Conservation (phyloP, 2,888 invertebrate genomes). For the Eubasilissa splendida region DNA sequence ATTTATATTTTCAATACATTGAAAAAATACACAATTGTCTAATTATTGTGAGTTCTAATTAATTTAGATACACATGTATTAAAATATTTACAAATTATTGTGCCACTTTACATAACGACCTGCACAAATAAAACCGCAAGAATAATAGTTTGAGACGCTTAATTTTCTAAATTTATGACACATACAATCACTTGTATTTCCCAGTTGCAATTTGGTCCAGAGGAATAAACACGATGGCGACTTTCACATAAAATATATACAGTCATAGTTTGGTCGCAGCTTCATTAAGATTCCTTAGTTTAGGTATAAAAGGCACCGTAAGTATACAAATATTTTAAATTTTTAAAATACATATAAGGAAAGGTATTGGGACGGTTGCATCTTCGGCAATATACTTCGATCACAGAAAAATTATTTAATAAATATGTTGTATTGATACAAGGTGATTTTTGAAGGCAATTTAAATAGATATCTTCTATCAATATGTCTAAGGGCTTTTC, state of each 20-base stretch:
- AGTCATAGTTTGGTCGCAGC: constrained; percentile 54
- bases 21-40: constrained; percentile 23
- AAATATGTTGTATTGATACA: constrained; percentile 44
- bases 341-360: constrained; percentile 20
- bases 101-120: constrained; percentile 22
- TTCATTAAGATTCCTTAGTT: constrained; percentile 46
- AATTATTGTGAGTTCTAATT: constrained; percentile 7
- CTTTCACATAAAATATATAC: constrained; percentile 48
- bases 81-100: constrained; percentile 37
- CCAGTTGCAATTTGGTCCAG: constrained; percentile 27
- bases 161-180: constrained; percentile 53
- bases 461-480: not conserved
- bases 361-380: constrained; percentile 40
- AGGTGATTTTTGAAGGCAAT: not conserved
- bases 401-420: constrained; percentile 51
- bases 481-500: too few species aligned
- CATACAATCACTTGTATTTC: constrained; percentile 54
- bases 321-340: constrained; percentile 34
- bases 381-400: constrained; percentile 37
- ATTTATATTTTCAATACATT: constrained; percentile 26
- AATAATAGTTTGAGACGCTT: constrained; percentile 33
- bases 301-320: constrained; percentile 44
- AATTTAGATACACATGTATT: constrained; percentile 11
- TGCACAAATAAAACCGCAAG: constrained; percentile 33
- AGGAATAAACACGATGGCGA: constrained; percentile 48